Conservation (phyloP, 2,113 vertebrate species). For the Anser brachyrhynchus region DNA sequence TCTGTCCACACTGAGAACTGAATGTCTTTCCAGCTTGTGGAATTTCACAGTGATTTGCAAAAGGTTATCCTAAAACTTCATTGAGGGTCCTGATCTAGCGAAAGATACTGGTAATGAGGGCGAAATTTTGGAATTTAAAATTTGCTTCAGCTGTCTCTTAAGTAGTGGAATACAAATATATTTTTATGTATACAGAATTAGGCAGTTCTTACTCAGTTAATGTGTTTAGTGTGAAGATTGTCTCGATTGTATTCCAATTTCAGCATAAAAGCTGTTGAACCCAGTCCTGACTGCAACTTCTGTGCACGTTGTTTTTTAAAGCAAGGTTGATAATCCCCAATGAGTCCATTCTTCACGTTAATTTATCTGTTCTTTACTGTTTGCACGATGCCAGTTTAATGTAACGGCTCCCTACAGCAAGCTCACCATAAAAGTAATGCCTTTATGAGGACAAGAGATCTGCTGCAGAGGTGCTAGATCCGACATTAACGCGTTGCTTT, state of each 20-base stretch:
- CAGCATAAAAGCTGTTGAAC: neutral
- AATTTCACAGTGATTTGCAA: neutral
- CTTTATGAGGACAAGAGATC: neutral
- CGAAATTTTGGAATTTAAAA: neutral
- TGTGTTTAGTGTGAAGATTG: neutral
- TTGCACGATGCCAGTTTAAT: neutral
- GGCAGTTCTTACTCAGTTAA: neutral
- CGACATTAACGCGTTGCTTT: neutral
- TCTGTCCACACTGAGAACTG: neutral
- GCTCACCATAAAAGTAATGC: neutral
- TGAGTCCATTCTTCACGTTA: neutral
- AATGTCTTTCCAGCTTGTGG: neutral
- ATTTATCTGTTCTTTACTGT: neutral
- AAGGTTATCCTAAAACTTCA: neutral
- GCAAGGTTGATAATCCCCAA: neutral
- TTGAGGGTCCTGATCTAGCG: neutral
- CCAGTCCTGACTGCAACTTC: neutral
- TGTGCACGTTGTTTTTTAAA: neutral
- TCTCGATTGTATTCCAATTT: neutral
- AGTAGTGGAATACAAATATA: neutral
- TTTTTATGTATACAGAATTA: neutral
- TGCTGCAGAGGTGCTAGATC: fast-evolving
- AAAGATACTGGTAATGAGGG: neutral
- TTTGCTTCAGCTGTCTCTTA: neutral
- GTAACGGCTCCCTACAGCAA: neutral